phyloP scores from a whole-genome alignment of 2,113 vertebrate genomes.

The Gymnogyps californianus region DNA sequence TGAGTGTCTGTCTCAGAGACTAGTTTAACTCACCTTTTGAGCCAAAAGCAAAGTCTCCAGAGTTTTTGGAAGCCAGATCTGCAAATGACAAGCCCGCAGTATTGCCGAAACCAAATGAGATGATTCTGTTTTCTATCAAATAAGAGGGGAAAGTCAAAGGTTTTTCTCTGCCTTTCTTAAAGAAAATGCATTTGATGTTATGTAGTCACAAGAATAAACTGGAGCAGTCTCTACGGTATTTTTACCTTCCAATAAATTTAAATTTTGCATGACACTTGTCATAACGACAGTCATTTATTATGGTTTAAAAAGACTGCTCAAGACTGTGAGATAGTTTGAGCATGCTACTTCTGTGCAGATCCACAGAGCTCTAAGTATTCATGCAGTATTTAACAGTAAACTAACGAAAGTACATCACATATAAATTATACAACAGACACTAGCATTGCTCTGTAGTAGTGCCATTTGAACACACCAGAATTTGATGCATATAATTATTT shows the following conservation, averaged over 20 bases:
- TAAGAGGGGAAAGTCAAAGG: not conserved
- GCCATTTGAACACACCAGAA: not conserved
- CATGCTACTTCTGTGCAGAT: not conserved
- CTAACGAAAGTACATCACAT: not conserved
- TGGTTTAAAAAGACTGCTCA: not conserved
- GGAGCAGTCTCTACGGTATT: not conserved
- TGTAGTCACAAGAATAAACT: not conserved
- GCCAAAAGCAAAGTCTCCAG: conserved; percentile 87
- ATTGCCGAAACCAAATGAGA: conserved; percentile 75
- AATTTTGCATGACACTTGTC: not conserved
- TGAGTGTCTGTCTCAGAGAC: not conserved
- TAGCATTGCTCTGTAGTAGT: not conserved
- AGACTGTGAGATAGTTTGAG: not conserved
- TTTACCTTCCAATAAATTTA: not conserved
- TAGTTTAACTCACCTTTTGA: conserved; percentile 75
- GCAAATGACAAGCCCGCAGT: conserved; percentile 83
- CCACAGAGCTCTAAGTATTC: not conserved
- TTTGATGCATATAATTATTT: not conserved
- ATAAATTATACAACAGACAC: not conserved
- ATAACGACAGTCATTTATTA: not conserved
- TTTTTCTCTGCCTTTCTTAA: not conserved
- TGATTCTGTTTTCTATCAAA: conserved; percentile 54
- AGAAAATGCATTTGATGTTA: not conserved
- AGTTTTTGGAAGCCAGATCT: conserved; percentile 84
- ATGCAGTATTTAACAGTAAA: not conserved